Base-by-base conservation (phyloP, 2,888 invertebrate genomes). In the Drosophila buzzatii region DNA sequence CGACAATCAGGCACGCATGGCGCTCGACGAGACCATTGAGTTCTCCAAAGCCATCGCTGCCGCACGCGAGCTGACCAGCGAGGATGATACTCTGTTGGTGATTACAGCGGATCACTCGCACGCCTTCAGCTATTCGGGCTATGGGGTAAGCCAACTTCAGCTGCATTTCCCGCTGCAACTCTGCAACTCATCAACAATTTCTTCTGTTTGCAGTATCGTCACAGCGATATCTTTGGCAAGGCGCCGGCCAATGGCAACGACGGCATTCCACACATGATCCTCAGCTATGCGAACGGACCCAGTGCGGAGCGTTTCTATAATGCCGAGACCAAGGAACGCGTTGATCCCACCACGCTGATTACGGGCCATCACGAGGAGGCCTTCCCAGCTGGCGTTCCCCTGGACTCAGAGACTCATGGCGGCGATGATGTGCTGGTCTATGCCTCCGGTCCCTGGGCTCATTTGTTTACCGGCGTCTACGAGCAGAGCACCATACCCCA, bases 31-130 rank as follows among this genome's bases (percentile, higher is more conserved):
- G 74, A 92, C 93, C 2, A 94, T 96, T 0, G 96, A 97, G 89
- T 95, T 98, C 68, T 95, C 96, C 47, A 95, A 95, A 72, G 96
- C 98, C 2, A 94, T 97, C 10, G 92, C 95, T 79, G 93, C 93
- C 12, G 96, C 97, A 0, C 76, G 94, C 37, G 92, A 94, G 49
- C 91, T 96, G 91, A 95, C 96, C 0, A 93, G 94, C 73, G 92
- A 92, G 0, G 93, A 95, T 0, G 96, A 98, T 20, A 98, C 98
- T 0, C 93, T 98, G 31, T 94, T 97, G 12, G 94, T 98, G 2
- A 97, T 97, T 16, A 97, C 97, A 0, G 95, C 97, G 0, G 97
- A 97, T 92, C 97, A 97, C 89, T 95, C 96, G 2, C 97, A 97
- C 90, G 95, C 96, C 0, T 95, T 97, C 94, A 94, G 95, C 14